These are phyloP conservation scores for Amblyopsis rosae DNA, from an alignment of 2,113 vertebrate genomes.

Conservation along the genomic window DNA sequence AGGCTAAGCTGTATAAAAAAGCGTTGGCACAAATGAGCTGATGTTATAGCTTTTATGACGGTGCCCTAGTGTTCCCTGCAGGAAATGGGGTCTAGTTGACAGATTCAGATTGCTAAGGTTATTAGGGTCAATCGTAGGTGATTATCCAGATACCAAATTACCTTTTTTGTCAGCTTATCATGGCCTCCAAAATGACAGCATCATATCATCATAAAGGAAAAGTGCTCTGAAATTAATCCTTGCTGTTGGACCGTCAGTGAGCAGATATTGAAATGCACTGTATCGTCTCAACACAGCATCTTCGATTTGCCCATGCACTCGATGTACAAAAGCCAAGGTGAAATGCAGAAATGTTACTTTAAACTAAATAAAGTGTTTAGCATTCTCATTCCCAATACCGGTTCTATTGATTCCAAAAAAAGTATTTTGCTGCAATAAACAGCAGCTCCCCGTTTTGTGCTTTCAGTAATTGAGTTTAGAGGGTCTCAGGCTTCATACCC, in stretches of 20 bases:
- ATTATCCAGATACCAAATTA: constrained; percentile 30
- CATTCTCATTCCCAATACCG: constrained; percentile 15
- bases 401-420: constrained; percentile 30
- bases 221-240: constrained; percentile 25
- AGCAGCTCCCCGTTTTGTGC: constrained; percentile 64
- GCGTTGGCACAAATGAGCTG: constrained; percentile 18
- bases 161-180: constrained; percentile 17
- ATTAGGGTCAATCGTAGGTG: constrained; percentile 12
- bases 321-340: not conserved
- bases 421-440: constrained; percentile 30
- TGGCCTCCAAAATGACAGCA: constrained; percentile 24
- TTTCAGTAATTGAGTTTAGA: constrained; percentile 49
- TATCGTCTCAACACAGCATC: not conserved
- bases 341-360: constrained; percentile 64
- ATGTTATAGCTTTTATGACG: constrained; percentile 36
- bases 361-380: constrained; percentile 40
- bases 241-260: not conserved
- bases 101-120: constrained; percentile 33
- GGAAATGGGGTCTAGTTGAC: constrained; percentile 46
- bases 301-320: not conserved
- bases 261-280: not conserved
- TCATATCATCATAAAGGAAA: constrained; percentile 33
- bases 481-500: constrained; percentile 48
- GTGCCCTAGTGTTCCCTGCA: constrained; percentile 60
- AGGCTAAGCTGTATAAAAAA: too few species aligned